Conservation (phyloP, 2,797 vertebrate species). For the Liparis tanakae region DNA sequence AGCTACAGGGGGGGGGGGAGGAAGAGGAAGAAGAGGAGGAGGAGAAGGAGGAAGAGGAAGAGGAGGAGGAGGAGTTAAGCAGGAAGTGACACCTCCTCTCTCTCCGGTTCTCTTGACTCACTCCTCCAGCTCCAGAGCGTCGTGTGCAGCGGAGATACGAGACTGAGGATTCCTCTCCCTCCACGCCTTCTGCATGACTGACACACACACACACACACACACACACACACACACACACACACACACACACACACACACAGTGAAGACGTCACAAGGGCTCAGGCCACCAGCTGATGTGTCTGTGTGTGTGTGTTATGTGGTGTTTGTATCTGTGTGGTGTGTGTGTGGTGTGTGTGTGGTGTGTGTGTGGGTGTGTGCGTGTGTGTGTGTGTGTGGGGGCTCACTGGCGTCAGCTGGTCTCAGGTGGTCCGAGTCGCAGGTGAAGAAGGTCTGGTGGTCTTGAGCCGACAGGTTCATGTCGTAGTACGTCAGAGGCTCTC, state of each 20-base stretch:
- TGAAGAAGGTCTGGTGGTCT: slow-evolving; percentile 97
- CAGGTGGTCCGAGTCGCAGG: slow-evolving; percentile 95
- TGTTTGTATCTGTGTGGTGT: too few species aligned
- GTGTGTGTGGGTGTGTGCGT: too few species aligned
- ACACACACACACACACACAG: background rate
- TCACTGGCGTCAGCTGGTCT: slow-evolving; percentile 97
- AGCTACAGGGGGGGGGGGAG: slow-evolving; percentile 75
- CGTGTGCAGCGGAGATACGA: slow-evolving; percentile 96
- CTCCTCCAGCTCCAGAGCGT: slow-evolving; percentile 98
- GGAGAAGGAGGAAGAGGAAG: too few species aligned
- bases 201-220: slow-evolving; percentile 58
- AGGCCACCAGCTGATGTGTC: background rate
- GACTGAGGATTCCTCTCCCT: slow-evolving; percentile 98
- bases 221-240: too few species aligned
- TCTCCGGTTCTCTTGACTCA: slow-evolving; percentile 65
- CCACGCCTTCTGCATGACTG: slow-evolving; percentile 99
- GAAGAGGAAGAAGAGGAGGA: background rate
- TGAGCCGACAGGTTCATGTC: slow-evolving; percentile 97
- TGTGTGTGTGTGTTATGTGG: too few species aligned
- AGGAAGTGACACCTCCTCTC: background rate
- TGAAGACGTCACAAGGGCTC: background rate
- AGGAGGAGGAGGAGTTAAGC: background rate
- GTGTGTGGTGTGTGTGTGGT: background rate
- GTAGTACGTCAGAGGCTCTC: slow-evolving; percentile 95
- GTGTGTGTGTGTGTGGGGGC: slow-evolving; percentile 38